Base-by-base conservation (phyloP, 2,113 vertebrate genomes). In the Gallinago undulata region DNA sequence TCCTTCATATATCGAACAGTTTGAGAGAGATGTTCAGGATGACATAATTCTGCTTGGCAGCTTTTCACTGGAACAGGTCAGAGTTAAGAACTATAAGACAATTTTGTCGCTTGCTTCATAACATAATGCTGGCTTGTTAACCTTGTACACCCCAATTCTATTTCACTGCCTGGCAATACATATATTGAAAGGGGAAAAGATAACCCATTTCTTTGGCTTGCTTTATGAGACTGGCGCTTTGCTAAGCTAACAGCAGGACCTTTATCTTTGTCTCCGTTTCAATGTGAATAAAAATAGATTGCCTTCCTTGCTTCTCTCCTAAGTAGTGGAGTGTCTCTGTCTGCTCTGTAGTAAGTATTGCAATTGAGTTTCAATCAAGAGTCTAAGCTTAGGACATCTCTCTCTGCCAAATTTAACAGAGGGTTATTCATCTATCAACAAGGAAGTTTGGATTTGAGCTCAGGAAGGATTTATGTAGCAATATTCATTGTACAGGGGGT, bases 51-150 rank as follows among this genome's bases (percentile, higher is more conserved):
- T 98, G 96, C 98, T 99, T 97, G 98, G 98, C 98, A 98, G 98
- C 95, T 96, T 98, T 98, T 98, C 98, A 94, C 94, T 98, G 96
- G 98, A 98, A 98, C 98, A 99, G 99, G 99, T 99, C 97, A 99
- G 98, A 91, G 35, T 94, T 94, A 98, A 98, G 98, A 98, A 96
- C 97, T 97, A 69, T 97, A 97, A 98, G 97, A 96, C 97, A 97
- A 98, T 98, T 97, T 98, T 95, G 97, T 97, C 87, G 76, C 96
- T 97, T 97, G 96, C 97, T 98, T 98, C 98, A 97, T 96, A 97
- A 93, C 95, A 95, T 97, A 97, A 97, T 97, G 92, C 84, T 94
- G 92, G 62, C 94, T 97, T 97, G 94, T 98, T 98, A 97, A 94
- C 97, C 98, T 98, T 97, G 64, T 88, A 90, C 81, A 92, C 94